phyloP scores from a whole-genome alignment of 2,797 vertebrate species.

The Apodemus agrarius region DNA sequence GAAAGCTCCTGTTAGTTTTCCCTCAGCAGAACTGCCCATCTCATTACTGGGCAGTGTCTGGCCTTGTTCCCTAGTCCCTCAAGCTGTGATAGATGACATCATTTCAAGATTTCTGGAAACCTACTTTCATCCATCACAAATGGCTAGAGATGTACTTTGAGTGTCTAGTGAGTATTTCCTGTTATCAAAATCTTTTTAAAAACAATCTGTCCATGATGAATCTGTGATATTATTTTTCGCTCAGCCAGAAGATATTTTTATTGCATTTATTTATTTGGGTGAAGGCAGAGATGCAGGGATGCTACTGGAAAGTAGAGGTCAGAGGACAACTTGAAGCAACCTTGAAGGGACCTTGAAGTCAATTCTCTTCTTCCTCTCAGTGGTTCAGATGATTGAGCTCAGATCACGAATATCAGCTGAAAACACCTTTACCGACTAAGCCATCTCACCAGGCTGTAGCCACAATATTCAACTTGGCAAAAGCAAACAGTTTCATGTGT shows the following conservation, averaged over 20 bases:
- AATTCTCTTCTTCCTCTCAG: not conserved
- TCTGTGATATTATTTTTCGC: not conserved
- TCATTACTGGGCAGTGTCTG: not conserved
- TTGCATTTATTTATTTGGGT: not conserved
- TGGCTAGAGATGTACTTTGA: not conserved
- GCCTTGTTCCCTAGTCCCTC: not conserved
- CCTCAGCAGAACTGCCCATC: not conserved
- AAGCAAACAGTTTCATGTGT: not conserved
- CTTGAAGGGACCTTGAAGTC: not conserved
- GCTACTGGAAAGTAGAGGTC: not conserved
- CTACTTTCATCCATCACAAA: constrained; percentile 17
- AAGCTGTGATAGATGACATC: not conserved
- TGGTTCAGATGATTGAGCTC: not conserved
- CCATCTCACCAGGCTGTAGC: not conserved
- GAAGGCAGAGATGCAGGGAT: not conserved
- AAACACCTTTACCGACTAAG: not conserved
- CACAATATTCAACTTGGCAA: constrained; percentile 7
- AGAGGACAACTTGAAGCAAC: not conserved
- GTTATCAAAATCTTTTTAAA: constrained; percentile 38
- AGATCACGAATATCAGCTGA: not conserved
- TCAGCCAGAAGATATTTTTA: not conserved
- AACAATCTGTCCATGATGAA: not conserved
- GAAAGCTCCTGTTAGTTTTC: not conserved
- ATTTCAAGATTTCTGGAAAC: constrained; percentile 37
- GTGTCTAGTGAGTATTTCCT: not conserved